Conservation (phyloP, 2,113 vertebrate genomes). For the Loxodonta africana region DNA sequence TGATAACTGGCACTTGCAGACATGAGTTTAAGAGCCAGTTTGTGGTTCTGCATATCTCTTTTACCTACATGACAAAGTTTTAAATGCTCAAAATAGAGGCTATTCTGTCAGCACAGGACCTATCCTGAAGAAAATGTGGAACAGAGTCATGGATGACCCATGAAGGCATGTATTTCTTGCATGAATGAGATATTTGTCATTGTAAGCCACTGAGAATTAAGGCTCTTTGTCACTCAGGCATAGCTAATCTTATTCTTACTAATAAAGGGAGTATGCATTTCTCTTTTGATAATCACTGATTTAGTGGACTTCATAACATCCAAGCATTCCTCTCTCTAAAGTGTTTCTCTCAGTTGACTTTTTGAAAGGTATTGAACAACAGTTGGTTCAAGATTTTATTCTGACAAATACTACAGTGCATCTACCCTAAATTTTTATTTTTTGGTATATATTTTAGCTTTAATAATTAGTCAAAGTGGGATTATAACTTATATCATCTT, state of each 20-base stretch:
- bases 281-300: not conserved
- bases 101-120: not conserved
- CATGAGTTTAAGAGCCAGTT: not conserved
- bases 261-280: not conserved
- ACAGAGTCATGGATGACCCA: not conserved
- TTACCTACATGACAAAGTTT: not conserved
- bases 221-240: not conserved
- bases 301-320: not conserved
- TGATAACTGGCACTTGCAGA: not conserved
- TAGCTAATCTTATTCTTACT: not conserved
- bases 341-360: not conserved
- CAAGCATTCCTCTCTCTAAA: not conserved
- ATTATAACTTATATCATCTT: not conserved
- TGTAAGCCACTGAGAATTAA: not conserved
- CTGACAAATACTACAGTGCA: not conserved
- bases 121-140: not conserved
- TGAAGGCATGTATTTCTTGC: not conserved
- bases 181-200: not conserved
- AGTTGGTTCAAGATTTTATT: constrained; percentile 19
- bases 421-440: not conserved
- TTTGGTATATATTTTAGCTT: constrained; percentile 3
- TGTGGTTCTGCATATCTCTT: not conserved
- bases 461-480: not conserved
- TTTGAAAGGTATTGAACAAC: not conserved
- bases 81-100: not conserved